These are phyloP conservation scores for Dolichomitus sp. DNA, from an alignment of 2,888 invertebrate genomes.

Conservation along the genomic window DNA sequence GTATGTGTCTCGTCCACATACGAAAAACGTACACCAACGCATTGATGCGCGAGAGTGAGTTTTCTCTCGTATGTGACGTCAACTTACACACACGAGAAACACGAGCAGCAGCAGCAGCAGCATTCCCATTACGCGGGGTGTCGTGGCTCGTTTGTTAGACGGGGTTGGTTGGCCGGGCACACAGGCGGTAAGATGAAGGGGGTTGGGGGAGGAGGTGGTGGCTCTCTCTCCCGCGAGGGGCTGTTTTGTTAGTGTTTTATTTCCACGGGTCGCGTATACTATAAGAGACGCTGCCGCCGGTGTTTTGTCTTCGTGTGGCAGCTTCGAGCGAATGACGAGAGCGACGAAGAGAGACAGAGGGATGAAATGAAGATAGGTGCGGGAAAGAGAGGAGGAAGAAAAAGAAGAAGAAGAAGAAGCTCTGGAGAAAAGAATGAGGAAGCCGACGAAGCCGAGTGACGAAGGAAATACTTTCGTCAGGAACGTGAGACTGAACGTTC, in stretches of 20 bases:
- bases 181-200: conserved; percentile 53
- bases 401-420: conserved; percentile 19
- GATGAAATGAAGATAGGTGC: conserved; percentile 45
- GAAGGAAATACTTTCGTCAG: conserved; percentile 67
- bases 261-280: conserved; percentile 71
- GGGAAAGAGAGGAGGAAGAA: conserved; percentile 38
- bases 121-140: conserved; percentile 81
- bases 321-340: conserved; percentile 60
- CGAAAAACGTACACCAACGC: conserved; percentile 57
- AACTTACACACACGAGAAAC: conserved; percentile 61
- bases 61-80: conserved; percentile 79
- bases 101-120: conserved; percentile 67
- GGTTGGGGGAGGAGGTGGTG: conserved; percentile 38
- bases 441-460: conserved; percentile 61
- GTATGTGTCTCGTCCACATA: conserved; percentile 63
- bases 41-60: conserved; percentile 59
- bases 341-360: conserved; percentile 42
- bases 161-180: conserved; percentile 70
- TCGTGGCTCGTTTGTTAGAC: conserved; percentile 84
- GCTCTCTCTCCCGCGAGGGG: conserved; percentile 62
- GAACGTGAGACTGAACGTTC: conserved; percentile 55
- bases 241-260: conserved; percentile 83
- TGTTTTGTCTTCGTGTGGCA: conserved; percentile 75
- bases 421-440: conserved; percentile 45
- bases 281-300: conserved; percentile 68